Conservation (phyloP, 2,888 invertebrate species). For the Zele albiditarsus region DNA sequence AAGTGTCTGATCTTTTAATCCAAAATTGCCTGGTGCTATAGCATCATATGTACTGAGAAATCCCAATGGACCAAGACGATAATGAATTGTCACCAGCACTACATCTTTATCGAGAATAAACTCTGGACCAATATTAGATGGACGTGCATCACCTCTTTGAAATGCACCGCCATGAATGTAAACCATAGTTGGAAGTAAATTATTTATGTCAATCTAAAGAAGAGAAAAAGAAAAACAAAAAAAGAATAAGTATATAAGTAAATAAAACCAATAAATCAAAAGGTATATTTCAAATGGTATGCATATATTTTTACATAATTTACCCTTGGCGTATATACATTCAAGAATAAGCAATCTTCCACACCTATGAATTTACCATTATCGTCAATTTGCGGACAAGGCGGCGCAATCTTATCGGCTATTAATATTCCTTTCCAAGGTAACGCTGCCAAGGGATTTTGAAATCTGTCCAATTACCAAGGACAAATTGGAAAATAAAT, state of each 20-base stretch:
- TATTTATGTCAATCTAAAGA: conserved; percentile 33
- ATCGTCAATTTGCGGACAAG: conserved; percentile 49
- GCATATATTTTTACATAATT: not conserved
- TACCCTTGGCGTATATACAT: conserved; percentile 52
- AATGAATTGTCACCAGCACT: conserved; percentile 55
- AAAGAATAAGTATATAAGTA: not conserved
- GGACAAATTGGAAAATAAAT: not conserved
- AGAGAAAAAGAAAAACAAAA: not conserved
- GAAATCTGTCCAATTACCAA: conserved; percentile 48
- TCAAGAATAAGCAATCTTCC: conserved; percentile 51
- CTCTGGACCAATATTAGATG: conserved; percentile 46
- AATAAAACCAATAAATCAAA: conserved; percentile 30
- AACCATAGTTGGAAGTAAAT: conserved; percentile 54
- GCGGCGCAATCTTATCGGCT: conserved; percentile 43
- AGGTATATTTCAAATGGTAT: not conserved
- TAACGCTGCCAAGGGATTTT: conserved; percentile 49
- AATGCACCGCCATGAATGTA: conserved; percentile 55
- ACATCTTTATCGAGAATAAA: conserved; percentile 57
- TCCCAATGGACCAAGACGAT: conserved; percentile 57
- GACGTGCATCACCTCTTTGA: conserved; percentile 39
- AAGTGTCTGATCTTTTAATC: conserved; percentile 55
- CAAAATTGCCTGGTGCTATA: conserved; percentile 54
- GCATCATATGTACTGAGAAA: conserved; percentile 55
- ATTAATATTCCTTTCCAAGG: conserved; percentile 49
- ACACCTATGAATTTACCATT: conserved; percentile 37